A percentile compares a stretch with the other conserved stretches of the same genome.
These are phyloP conservation scores for Thamnophis elegans DNA, from an alignment of 2,797 vertebrate genomes.

Conservation along the genomic window DNA sequence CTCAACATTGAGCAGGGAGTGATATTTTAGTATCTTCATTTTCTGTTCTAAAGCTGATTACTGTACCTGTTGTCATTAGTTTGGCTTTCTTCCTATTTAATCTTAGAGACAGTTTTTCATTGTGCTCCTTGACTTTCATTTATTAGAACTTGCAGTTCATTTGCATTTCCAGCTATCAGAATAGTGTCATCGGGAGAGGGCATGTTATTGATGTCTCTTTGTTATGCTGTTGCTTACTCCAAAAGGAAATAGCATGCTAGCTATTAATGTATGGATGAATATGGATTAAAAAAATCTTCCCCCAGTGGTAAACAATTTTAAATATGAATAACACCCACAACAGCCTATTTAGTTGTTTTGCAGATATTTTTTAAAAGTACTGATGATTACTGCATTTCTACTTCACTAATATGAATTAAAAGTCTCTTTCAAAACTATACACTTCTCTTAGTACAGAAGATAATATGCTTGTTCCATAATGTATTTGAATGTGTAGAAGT, in stretches of 20 bases:
- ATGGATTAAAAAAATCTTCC: conserved; percentile 29
- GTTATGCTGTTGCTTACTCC: neutral
- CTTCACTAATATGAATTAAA: conserved; percentile 5
- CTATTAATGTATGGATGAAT: neutral
- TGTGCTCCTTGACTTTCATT: neutral
- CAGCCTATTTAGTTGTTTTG: neutral
- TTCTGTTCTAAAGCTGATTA: neutral
- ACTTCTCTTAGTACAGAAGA: neutral
- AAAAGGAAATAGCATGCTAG: neutral
- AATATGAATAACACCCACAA: conserved; percentile 27
- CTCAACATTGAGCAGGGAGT: neutral
- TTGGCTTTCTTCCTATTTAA: neutral
- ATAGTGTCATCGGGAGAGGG: neutral
- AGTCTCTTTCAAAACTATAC: conserved; percentile 2
- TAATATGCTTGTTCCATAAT: neutral
- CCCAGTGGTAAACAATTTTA: conserved; percentile 33
- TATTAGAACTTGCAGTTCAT: neutral
- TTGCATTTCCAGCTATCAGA: neutral
- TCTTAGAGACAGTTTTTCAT: neutral
- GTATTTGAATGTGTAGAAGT: neutral
- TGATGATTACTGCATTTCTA: conserved; percentile 28
- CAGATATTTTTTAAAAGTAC: conserved; percentile 33
- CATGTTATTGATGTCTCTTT: neutral
- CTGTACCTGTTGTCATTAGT: neutral
- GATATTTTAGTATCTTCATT: neutral